These are phyloP conservation scores for Prietella phreatophila DNA, from an alignment of 2,113 vertebrate species.

Conservation along the genomic window DNA sequence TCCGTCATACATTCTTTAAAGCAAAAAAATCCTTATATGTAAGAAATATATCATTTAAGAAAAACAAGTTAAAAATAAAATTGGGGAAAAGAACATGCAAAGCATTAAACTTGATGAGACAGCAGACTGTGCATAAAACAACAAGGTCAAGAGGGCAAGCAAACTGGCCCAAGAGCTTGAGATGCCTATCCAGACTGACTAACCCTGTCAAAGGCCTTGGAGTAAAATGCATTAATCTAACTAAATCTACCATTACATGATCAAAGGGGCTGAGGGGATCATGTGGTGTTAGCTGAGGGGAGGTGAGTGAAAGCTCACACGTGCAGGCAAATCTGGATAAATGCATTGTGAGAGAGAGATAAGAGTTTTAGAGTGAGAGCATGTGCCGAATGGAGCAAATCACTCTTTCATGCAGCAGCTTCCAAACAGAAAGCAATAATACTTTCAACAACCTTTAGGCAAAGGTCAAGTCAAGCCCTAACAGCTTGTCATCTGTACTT, in stretches of 20 bases:
- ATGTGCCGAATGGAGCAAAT: conserved; percentile 10
- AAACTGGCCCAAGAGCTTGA: conserved; percentile 22
- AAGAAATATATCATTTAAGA: conserved; percentile 20
- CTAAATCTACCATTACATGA: conserved; percentile 36
- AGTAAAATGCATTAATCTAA: conserved; percentile 33
- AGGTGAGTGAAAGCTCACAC: conserved; percentile 23
- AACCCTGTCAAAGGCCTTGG: conserved; percentile 17
- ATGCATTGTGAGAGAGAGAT: neutral
- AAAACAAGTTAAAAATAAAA: conserved; percentile 28
- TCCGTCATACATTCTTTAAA: conserved; percentile 33
- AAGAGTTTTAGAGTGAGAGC: neutral
- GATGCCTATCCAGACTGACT: conserved; percentile 7
- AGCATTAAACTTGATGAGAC: conserved; percentile 27
- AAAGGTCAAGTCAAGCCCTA: neutral
- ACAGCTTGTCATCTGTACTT: neutral
- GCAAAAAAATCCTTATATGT: neutral
- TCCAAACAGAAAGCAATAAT: neutral
- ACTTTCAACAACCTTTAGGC: neutral
- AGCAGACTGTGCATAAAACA: conserved; percentile 26
- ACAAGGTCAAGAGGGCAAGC: conserved; percentile 29
- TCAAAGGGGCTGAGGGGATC: conserved; percentile 31
- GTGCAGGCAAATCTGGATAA: conserved; percentile 25
- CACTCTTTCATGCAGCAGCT: neutral
- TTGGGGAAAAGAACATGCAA: conserved; percentile 1
- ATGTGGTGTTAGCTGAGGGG: neutral